phyloP scores from a whole-genome alignment of 2,797 vertebrate species.

The Varecia variegata region DNA sequence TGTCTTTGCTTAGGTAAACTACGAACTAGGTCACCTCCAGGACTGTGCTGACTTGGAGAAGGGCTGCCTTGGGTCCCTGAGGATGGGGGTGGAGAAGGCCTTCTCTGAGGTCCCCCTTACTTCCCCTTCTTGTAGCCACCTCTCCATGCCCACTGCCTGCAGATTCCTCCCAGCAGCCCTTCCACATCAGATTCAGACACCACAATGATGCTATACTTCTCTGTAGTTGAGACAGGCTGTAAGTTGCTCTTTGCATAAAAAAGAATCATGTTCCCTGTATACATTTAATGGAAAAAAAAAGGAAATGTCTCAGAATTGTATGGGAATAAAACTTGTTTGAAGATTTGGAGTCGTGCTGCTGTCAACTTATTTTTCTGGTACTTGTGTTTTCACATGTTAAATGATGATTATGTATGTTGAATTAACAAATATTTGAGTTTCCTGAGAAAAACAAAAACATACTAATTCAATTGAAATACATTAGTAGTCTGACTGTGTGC shows the following conservation, averaged over 20 bases:
- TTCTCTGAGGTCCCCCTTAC: no score
- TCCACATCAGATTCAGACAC: not conserved
- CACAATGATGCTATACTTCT: constrained; percentile 32
- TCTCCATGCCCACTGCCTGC: no score
- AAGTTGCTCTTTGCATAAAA: constrained; percentile 78
- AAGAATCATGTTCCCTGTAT: constrained; percentile 68
- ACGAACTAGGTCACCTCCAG: no score
- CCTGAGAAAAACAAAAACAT: constrained; percentile 83
- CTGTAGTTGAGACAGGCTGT: constrained; percentile 60
- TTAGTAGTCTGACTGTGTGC: constrained; percentile 87
- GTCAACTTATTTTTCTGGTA: constrained; percentile 86
- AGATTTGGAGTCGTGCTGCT: constrained; percentile 78
- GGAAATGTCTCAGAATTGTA: constrained; percentile 65
- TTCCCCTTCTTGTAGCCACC: no score
- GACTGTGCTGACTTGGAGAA: no score
- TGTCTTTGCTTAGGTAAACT: no score
- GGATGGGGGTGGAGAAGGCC: no score
- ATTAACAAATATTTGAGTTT: constrained; percentile 89
- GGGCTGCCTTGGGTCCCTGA: no score
- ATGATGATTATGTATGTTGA: constrained; percentile 88
- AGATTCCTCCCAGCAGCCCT: no score
- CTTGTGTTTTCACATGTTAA: constrained; percentile 86
- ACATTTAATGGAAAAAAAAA: constrained; percentile 57
- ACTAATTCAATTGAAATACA: constrained; percentile 86
- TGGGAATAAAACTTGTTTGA: constrained; percentile 80